Conservation (phyloP, 2,797 vertebrate genomes). For the Hoplostethus atlanticus region DNA sequence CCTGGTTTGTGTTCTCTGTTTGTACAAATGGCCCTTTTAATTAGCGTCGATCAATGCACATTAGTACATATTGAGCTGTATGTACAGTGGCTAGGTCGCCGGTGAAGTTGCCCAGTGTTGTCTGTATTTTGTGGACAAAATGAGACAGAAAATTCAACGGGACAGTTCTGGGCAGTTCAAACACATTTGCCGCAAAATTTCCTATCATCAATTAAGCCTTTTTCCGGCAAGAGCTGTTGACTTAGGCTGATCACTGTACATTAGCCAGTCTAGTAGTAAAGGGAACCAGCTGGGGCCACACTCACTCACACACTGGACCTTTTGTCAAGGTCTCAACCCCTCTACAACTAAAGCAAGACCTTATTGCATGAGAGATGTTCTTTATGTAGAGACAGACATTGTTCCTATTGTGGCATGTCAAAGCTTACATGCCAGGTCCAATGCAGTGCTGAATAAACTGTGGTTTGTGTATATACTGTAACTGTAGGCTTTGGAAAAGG, state of each 20-base stretch:
- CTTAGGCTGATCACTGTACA: conserved; percentile 81
- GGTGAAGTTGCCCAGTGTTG: conserved; percentile 52
- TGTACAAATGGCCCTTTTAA: conserved; percentile 40
- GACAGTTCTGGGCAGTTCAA: conserved; percentile 71
- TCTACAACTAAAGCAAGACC: conserved; percentile 72
- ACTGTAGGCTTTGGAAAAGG: conserved; percentile 82
- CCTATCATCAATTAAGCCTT: conserved; percentile 78
- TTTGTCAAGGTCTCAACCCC: conserved; percentile 80
- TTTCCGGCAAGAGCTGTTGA: conserved; percentile 80
- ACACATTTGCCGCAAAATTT: conserved; percentile 67
- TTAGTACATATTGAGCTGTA: conserved; percentile 11
- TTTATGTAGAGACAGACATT: conserved; percentile 77
- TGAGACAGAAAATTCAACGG: conserved; percentile 59
- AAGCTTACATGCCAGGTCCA: conserved; percentile 76
- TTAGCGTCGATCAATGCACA: conserved; percentile 34
- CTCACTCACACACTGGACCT: conserved; percentile 78
- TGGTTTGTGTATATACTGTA: conserved; percentile 84
- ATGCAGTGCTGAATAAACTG: conserved; percentile 81
- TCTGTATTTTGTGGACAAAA: conserved; percentile 69
- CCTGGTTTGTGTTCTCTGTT: conserved; percentile 40
- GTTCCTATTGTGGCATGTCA: conserved; percentile 82
- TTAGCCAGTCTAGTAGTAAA: conserved; percentile 79
- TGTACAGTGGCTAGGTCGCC: conserved; percentile 14
- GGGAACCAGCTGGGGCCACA: conserved; percentile 82
- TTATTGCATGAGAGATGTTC: conserved; percentile 75